Percentiles rank a stretch among this genome's conserved stretches.
Conservation (phyloP, 2,113 vertebrate genomes). For the Geococcyx californianus region DNA sequence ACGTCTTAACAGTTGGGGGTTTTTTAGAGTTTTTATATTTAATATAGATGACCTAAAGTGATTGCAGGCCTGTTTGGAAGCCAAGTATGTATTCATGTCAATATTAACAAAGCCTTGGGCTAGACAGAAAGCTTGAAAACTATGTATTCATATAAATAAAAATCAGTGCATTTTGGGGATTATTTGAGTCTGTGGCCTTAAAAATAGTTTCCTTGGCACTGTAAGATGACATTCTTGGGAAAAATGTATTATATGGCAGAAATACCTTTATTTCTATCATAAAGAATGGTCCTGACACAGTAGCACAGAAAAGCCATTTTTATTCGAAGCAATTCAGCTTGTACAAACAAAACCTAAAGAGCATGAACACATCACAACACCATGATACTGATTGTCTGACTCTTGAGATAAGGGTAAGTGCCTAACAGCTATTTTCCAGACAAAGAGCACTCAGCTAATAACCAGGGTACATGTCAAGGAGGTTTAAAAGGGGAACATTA, state of each 20-base stretch:
- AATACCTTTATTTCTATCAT: neutral
- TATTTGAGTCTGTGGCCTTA: neutral
- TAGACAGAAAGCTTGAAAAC: constrained; percentile 15
- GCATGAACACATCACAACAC: neutral
- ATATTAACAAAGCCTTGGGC: neutral
- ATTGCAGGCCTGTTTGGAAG: constrained; percentile 1
- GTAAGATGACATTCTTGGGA: neutral
- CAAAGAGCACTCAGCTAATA: neutral
- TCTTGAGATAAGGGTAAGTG: neutral
- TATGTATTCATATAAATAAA: constrained; percentile 30
- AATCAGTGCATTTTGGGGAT: neutral
- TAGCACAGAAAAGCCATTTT: neutral
- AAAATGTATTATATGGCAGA: neutral
- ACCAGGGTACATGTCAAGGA: neutral
- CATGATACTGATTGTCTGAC: neutral
- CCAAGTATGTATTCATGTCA: neutral
- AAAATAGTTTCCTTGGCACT: neutral
- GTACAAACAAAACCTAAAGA: neutral
- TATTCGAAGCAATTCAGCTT: neutral
- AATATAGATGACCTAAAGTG: neutral
- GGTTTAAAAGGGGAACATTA: neutral
- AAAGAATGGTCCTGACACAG: neutral
- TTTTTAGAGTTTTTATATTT: neutral
- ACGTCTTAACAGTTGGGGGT: neutral
- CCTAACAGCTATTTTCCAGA: neutral